A percentile compares a stretch with the other conserved stretches of the same genome.
phyloP scores from a whole-genome alignment of 2,888 invertebrate genomes.

The Lasius fuliginosus region DNA sequence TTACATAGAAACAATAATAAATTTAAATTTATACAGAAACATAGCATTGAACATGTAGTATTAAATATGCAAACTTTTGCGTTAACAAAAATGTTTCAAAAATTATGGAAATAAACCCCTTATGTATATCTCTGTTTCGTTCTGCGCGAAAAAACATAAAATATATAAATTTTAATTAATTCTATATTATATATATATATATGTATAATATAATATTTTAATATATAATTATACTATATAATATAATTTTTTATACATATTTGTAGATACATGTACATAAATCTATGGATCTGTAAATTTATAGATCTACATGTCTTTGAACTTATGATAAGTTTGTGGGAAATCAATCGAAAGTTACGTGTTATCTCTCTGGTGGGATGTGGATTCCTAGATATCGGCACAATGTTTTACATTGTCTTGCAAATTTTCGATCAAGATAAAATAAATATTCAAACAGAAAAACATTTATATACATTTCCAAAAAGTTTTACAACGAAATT shows the following conservation, averaged over 20 bases:
- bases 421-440: not conserved
- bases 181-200: not conserved
- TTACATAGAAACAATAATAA: not conserved
- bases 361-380: not conserved
- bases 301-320: not conserved
- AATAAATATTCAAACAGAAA: conserved; percentile 28
- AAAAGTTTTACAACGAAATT: conserved; percentile 7
- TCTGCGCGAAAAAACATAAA: not conserved
- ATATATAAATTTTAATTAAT: conserved; percentile 12
- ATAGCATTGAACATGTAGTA: conserved; percentile 1
- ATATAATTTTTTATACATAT: not conserved
- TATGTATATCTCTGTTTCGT: not conserved
- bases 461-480: conserved; percentile 30
- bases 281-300: not conserved
- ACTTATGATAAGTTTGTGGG: conserved; percentile 11
- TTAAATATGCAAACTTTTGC: not conserved
- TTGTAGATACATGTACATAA: not conserved
- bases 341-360: not conserved
- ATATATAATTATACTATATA: not conserved
- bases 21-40: conserved; percentile 8
- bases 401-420: conserved; percentile 9
- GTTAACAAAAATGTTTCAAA: not conserved
- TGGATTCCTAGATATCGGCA: not conserved
- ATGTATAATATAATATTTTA: not conserved
- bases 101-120: not conserved